These are phyloP conservation scores for Bacillus rossius DNA, from an alignment of 1,140 invertebrate genomes.

Conservation along the genomic window DNA sequence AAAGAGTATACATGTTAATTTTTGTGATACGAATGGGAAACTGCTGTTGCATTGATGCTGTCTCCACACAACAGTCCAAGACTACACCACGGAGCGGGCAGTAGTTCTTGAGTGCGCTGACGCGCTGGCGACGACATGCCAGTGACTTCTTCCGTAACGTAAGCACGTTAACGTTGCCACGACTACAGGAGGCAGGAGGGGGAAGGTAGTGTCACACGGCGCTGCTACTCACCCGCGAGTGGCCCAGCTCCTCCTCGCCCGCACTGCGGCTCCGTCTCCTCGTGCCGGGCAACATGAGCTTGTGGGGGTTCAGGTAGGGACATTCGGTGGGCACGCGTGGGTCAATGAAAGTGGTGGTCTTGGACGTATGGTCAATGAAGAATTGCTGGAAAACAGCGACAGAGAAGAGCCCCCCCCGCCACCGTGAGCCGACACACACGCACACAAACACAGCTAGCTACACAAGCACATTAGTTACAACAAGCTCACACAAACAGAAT, in stretches of 20 bases:
- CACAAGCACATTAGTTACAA: background rate
- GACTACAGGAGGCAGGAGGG: too few relatives aligned
- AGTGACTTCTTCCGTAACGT: too few relatives aligned
- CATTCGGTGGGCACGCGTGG: conserved; percentile 80
- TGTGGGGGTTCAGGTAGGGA: conserved; percentile 41
- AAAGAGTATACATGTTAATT: too few relatives aligned
- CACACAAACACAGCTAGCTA: background rate
- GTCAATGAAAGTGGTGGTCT: conserved; percentile 94
- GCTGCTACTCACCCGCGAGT: conserved; percentile 4
- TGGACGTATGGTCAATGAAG: conserved; percentile 91
- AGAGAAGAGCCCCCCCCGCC: background rate
- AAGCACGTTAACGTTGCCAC: too few relatives aligned
- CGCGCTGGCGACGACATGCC: too few relatives aligned
- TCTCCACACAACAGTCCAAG: too few relatives aligned
- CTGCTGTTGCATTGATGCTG: too few relatives aligned
- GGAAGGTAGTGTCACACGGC: too few relatives aligned
- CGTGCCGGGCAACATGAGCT: conserved; percentile 27
- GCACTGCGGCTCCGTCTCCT: conserved; percentile 29
- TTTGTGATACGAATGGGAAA: too few relatives aligned
- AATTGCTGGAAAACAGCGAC: conserved; percentile 61
- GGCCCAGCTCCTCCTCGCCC: conserved; percentile 40
- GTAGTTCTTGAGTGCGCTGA: too few relatives aligned
- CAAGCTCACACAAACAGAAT: background rate
- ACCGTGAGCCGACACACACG: background rate
- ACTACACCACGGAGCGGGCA: too few relatives aligned